Evolutionary conservation across 1,140 invertebrate species (phyloP), one percentile per base, ranked within the genome.

Genomic region (Diplogasteroides magnus): DNA sequence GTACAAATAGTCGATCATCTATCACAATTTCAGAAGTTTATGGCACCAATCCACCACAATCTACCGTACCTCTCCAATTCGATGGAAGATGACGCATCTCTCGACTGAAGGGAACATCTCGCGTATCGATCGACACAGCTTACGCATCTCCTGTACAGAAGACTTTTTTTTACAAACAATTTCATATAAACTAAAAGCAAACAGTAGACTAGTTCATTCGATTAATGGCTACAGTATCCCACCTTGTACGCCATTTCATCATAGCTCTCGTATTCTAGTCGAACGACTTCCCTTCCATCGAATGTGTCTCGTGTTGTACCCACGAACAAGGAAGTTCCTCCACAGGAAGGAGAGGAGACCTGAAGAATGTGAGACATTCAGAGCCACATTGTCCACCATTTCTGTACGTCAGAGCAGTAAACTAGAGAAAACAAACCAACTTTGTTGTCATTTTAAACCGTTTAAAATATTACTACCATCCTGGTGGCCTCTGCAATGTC

Each of bases 241-340:
- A 61, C 59, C 31, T 74, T 74, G 60, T 74, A 74, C 11, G 74
- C 74, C 74, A 76, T 76, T n/a, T 64, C 57, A 15, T 76, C 74
- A 64, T 76, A 77, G 29, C 68, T 63, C 56, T 76, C 74, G 58
- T 76, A 76, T 1, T 74, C 64, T 11, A 76, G 65, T 6, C 63
- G 55, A 15, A 58, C 31, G n/a, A 76, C 74, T 32, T 64, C 23
- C 25, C 48, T 60, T 31, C 74, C 74, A 29, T 69, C 32, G 31
- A 77, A 77, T 6, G 64, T 73, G 64, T 75, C 70, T 14, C 74
- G 60, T 14, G 74, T 76, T 29, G 75, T 77, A 11, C 74, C 74
- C 25, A 76, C 64, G 60, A 75, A 75, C 19, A 76, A 56, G 2
- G 74, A 75, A 1, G 61, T 74, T 23, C 67, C 74, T 13, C 74